Evolutionary conservation across 1,140 invertebrate species (phyloP).

Genomic region (Zaprionus tsacasi): DNA sequence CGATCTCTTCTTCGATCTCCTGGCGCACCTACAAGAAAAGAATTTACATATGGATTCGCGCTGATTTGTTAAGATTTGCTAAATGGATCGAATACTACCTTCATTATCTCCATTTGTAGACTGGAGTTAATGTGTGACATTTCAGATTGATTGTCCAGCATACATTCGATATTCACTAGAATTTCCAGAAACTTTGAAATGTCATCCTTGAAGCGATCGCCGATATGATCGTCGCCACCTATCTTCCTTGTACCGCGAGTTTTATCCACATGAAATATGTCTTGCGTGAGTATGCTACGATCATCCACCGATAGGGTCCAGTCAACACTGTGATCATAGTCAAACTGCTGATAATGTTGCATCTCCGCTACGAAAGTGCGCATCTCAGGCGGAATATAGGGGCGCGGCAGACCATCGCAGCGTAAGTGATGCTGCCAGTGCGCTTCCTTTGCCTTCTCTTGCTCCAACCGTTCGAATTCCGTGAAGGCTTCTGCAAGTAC

Average conservation of each 20-base stretch:
- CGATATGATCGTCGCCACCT: slow-evolving; percentile 37
- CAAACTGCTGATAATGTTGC: slow-evolving; percentile 42
- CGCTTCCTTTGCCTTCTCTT: slow-evolving; percentile 3
- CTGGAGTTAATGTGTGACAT: slow-evolving; percentile 26
- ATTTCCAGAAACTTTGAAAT: slow-evolving; percentile 44
- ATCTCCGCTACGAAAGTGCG: slow-evolving; percentile 56
- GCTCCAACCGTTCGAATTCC: slow-evolving; percentile 33
- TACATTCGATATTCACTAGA: slow-evolving; percentile 46
- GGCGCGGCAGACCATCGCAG: slow-evolving; percentile 67
- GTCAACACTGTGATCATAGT: slow-evolving; percentile 39
- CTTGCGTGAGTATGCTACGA: slow-evolving; percentile 57
- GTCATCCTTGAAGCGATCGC: slow-evolving; percentile 38
- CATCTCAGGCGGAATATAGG: slow-evolving; percentile 62
- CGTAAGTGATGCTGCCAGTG: slow-evolving; percentile 60
- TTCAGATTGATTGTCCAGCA: slow-evolving; percentile 60
- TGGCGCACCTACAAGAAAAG: slow-evolving; percentile 24
- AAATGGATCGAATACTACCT: slow-evolving; percentile 21
- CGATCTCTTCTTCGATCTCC: slow-evolving; percentile 49
- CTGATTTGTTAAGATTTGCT: not conserved
- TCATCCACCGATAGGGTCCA: slow-evolving; percentile 69
- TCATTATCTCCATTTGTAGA: slow-evolving; percentile 43
- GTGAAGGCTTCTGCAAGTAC: slow-evolving; percentile 27
- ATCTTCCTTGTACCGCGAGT: slow-evolving; percentile 19
- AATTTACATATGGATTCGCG: not conserved
- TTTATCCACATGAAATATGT: slow-evolving; percentile 52